A percentile compares a stretch with the other conserved stretches of the same genome.
These are phyloP conservation scores for Bovichtus variegatus DNA, from an alignment of 2,797 vertebrate genomes.

Conservation along the genomic window DNA sequence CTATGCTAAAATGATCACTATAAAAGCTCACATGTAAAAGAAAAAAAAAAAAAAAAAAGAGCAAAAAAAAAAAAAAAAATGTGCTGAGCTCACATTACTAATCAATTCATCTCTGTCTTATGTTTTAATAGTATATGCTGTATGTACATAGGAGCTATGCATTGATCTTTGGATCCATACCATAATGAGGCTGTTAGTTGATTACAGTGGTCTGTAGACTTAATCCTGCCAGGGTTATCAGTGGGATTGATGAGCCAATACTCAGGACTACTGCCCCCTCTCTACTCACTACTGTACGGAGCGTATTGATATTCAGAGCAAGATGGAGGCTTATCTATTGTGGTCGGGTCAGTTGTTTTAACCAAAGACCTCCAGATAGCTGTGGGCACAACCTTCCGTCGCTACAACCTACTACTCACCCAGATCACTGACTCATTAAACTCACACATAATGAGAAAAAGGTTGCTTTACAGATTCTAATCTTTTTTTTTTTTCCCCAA, in stretches of 20 bases:
- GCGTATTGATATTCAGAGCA: conserved; percentile 68
- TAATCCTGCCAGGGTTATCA: conserved; percentile 79
- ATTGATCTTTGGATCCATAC: conserved; percentile 85
- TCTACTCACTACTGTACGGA: conserved; percentile 55
- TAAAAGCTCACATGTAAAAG: conserved; percentile 58
- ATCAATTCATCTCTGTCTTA: conserved; percentile 66
- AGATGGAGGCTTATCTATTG: conserved; percentile 71
- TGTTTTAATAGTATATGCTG: conserved; percentile 73
- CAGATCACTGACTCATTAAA: conserved; percentile 23
- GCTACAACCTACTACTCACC: conserved; percentile 5
- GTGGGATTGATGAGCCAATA: conserved; percentile 77
- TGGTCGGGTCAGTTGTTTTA: conserved; percentile 47
- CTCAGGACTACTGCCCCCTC: conserved; percentile 45
- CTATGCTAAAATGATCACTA: conserved; percentile 69
- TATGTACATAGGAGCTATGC: conserved; percentile 68
- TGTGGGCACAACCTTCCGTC: conserved; percentile 19
- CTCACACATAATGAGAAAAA: not conserved
- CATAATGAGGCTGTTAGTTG: conserved; percentile 84
- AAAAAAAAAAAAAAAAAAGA: conserved; percentile 5
- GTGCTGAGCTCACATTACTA: conserved; percentile 61
- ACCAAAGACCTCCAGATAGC: conserved; percentile 32
- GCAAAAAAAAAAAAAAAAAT: conserved; percentile 1
- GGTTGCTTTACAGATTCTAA: not conserved
- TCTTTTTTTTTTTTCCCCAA: not conserved
- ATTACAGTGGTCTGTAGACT: conserved; percentile 79